A percentile compares a stretch with the other conserved stretches of the same genome.
phyloP scores from a whole-genome alignment of 2,888 invertebrate genomes.

The Bruchidius siliquastri region DNA sequence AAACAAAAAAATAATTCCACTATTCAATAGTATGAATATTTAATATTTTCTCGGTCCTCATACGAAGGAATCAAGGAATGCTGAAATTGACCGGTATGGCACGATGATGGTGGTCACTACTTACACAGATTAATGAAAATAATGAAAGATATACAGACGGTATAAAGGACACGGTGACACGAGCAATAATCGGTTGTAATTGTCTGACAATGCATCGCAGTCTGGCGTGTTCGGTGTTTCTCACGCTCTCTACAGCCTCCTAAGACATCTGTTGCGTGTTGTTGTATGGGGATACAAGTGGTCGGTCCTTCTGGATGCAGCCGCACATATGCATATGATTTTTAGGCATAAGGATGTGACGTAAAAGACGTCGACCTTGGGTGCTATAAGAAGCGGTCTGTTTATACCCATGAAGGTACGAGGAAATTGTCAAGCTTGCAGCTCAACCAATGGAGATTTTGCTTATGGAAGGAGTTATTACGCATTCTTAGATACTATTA shows the following conservation, averaged over 20 bases:
- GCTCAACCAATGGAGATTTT: no score
- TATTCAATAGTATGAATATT: no score
- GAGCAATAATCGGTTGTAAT: constrained; percentile 31
- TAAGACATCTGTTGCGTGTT: constrained; percentile 25
- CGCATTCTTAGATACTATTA: no score
- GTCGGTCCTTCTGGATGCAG: constrained; percentile 9
- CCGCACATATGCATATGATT: constrained; percentile 20
- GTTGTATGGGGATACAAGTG: constrained; percentile 14
- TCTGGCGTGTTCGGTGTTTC: constrained; percentile 23
- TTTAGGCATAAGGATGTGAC: neutral
- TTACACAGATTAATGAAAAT: constrained; percentile 10
- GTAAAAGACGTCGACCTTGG: neutral
- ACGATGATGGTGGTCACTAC: constrained; percentile 11
- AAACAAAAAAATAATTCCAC: no score
- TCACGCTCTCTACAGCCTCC: constrained; percentile 22
- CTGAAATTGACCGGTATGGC: constrained; percentile 8
- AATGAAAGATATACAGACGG: constrained; percentile 11
- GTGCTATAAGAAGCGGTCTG: neutral
- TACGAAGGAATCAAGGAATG: no score
- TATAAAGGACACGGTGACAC: constrained; percentile 34
- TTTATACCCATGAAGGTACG: no score
- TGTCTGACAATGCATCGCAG: constrained; percentile 34
- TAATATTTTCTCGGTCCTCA: no score
- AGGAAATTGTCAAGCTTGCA: no score
- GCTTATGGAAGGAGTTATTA: no score